Evolutionary conservation across 2,113 vertebrate species (phyloP).

Genomic region (Ranitomeya imitator): DNA sequence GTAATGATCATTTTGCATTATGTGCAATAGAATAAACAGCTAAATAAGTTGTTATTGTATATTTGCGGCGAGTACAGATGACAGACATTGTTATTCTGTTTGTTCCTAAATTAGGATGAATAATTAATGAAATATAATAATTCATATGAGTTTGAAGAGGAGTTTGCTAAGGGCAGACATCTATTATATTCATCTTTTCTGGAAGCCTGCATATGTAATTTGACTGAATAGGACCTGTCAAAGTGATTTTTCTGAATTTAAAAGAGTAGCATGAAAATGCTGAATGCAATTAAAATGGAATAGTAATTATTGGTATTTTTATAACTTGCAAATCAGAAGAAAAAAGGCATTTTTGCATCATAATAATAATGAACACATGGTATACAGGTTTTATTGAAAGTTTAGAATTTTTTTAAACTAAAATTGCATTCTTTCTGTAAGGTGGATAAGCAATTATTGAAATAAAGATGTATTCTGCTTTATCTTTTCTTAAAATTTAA

Average conservation of each 20-base stretch:
- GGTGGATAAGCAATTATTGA: too few relatives aligned
- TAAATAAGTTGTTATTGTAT: neutral
- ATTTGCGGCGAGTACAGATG: neutral
- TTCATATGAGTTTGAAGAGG: neutral
- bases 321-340: neutral
- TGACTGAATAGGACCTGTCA: neutral
- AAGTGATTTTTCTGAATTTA: neutral
- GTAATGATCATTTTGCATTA: neutral
- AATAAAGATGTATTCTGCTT: too few relatives aligned
- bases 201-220: neutral
- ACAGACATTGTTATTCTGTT: neutral
- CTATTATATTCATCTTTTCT: neutral
- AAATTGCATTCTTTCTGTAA: too few relatives aligned
- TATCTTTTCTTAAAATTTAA: too few relatives aligned
- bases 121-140: slow-evolving; percentile 4
- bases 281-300: neutral
- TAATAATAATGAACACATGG: neutral
- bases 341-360: neutral
- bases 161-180: neutral
- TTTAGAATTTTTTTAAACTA: too few relatives aligned
- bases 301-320: neutral
- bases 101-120: slow-evolving; percentile 3
- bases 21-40: neutral
- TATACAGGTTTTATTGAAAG: too few relatives aligned
- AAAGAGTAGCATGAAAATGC: neutral